Evolutionary conservation across 2,888 invertebrate genomes (phyloP), one percentile per base, ranked within the genome.

Genomic region (Ypsolopha scabrella): DNA sequence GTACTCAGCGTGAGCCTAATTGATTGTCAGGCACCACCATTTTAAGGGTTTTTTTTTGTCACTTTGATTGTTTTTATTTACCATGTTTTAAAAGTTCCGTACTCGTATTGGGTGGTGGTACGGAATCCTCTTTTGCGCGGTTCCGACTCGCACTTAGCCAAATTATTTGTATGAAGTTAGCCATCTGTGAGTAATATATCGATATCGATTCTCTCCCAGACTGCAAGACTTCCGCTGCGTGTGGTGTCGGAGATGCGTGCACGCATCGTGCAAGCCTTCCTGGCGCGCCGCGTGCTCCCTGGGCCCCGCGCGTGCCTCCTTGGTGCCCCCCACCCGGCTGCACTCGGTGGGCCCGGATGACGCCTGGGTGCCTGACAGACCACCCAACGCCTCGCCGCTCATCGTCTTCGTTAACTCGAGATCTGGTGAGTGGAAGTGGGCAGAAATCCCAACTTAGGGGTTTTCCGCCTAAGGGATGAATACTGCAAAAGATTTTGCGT

Each of bases 371-470:
- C 92, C 92, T 0, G 90, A 94, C 62, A 87, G 92, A 34, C 85
- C 97, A 91, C 59, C 98, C 91, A 60, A 96, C 92, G 60, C 93
- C 91, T 68, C 91, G 92, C 98, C 98, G 10, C 90, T 98, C 52
- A 90, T 98, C 58, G 98, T 98, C 56, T 98, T 98, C 77, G 98
- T 98, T 68, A 99, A 99, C 87, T 97, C 97, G 57, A 96, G 98
- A 88, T 97, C 97, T 62, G 92, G 90, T 90, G 55, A 46, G 49
- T 41, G n/a, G 10, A 1, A 8, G 41, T 45, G 33, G 34, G 24
- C 9, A 46, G n/a, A n/a, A n/a, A n/a, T n/a, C n/a, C n/a, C n/a
- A n/a, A n/a, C n/a, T n/a, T n/a, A n/a, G n/a, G n/a, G n/a, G n/a
- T n/a, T n/a, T n/a, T n/a, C n/a, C n/a, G n/a, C n/a, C n/a, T n/a